phyloP scores from a whole-genome alignment of 1,140 invertebrate genomes.

The Heliconius eleuchia region DNA sequence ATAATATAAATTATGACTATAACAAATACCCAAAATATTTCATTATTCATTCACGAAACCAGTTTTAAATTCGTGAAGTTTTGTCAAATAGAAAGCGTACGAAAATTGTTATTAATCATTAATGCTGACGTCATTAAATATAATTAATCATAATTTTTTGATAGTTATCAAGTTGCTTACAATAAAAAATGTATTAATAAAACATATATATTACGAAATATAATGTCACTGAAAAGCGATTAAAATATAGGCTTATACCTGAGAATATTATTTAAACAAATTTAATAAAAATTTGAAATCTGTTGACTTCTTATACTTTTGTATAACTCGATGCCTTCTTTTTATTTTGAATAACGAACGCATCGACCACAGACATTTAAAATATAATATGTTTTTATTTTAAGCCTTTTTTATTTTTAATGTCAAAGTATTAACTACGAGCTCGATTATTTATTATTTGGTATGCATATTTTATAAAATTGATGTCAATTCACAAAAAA shows the following conservation, averaged over 20 bases:
- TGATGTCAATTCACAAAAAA: constrained; percentile 14
- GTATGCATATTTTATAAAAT: neutral
- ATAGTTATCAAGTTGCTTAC: neutral
- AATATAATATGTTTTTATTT: constrained; percentile 1
- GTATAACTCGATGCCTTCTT: neutral
- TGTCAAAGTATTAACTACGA: constrained; percentile 25
- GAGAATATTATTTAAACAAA: neutral
- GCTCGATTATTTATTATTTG: constrained; percentile 16
- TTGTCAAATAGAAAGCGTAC: constrained; percentile 5
- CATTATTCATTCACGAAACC: constrained; percentile 1
- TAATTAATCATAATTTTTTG: neutral
- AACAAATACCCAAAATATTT: neutral
- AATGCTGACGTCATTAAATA: neutral
- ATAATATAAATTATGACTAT: neutral
- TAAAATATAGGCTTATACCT: neutral
- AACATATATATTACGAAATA: neutral
- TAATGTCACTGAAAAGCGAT: neutral
- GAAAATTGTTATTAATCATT: constrained; percentile 6
- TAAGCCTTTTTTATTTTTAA: constrained; percentile 15
- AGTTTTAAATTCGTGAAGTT: neutral
- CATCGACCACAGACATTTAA: constrained; percentile 28
- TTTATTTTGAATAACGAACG: constrained; percentile 25
- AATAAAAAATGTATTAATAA: neutral
- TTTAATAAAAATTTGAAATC: neutral
- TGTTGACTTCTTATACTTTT: neutral